phyloP scores from a whole-genome alignment of 2,797 vertebrate species.

The Anniella stebbinsi region DNA sequence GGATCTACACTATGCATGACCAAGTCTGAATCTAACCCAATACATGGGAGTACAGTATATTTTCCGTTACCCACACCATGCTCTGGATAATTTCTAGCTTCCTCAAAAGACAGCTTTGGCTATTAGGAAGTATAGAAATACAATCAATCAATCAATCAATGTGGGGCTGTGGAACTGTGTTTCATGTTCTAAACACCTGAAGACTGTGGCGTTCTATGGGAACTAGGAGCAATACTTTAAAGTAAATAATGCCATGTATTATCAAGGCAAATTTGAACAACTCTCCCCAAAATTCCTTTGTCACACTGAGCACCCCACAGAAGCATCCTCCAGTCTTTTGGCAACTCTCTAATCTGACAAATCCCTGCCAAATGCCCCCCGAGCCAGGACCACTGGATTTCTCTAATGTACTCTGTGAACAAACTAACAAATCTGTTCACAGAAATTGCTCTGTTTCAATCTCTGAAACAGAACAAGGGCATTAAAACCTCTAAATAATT shows the following conservation, averaged over 20 bases:
- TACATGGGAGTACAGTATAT: not conserved
- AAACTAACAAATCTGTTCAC: conserved; percentile 30
- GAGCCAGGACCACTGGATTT: not conserved
- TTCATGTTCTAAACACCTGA: not conserved
- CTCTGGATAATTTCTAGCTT: not conserved
- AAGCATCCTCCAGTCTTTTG: not conserved
- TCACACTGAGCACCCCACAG: not conserved
- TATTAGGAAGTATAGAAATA: too few relatives aligned
- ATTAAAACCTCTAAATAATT: conserved; percentile 32
- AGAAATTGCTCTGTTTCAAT: conserved; percentile 22
- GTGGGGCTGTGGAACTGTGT: not conserved
- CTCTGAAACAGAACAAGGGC: conserved; percentile 26
- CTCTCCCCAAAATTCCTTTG: not conserved
- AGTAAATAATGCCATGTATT: not conserved
- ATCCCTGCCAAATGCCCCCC: not conserved
- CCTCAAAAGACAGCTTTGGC: not conserved
- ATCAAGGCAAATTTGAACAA: too few relatives aligned
- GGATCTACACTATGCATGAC: not conserved
- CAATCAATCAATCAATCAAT: too few relatives aligned
- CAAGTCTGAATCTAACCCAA: not conserved
- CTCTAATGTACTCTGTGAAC: not conserved
- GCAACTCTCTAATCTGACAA: not conserved
- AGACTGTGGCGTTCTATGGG: not conserved
- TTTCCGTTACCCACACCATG: not conserved
- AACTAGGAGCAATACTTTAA: not conserved